Percentiles rank a stretch among this genome's conserved stretches.
Conservation (phyloP, 1,140 invertebrate genomes). For the Micrasema minimum region DNA sequence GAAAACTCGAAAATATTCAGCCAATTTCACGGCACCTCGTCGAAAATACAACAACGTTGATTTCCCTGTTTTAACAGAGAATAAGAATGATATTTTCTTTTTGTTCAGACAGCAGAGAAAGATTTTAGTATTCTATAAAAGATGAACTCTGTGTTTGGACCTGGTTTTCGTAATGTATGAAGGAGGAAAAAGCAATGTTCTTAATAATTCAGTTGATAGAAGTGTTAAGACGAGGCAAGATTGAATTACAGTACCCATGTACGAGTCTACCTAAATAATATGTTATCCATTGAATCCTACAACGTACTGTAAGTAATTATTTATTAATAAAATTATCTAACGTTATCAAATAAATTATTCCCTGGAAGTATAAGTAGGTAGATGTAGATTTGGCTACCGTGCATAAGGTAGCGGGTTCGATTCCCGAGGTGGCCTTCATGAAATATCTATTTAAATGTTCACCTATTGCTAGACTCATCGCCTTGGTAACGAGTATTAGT, state of each 20-base stretch:
- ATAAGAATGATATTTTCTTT: neutral
- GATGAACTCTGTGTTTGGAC: neutral
- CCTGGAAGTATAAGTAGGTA: neutral
- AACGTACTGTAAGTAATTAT: neutral
- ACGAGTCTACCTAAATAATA: neutral
- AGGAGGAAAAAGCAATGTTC: neutral
- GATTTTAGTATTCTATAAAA: neutral
- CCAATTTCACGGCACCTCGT: neutral
- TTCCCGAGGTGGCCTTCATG: too few relatives aligned
- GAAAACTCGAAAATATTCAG: neutral
- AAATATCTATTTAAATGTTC: too few relatives aligned
- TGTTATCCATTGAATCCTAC: neutral
- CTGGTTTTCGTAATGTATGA: neutral
- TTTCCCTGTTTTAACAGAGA: too few relatives aligned
- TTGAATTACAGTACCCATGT: neutral
- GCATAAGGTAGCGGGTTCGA: too few relatives aligned
- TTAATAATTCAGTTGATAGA: neutral
- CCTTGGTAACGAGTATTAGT: too few relatives aligned
- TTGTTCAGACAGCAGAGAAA: neutral
- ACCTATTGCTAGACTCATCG: too few relatives aligned
- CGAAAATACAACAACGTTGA: neutral
- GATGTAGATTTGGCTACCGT: too few relatives aligned
- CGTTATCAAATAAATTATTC: neutral
- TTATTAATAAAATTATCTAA: too few relatives aligned
- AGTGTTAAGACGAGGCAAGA: conserved; percentile 1